phyloP scores from a whole-genome alignment of 2,113 vertebrate species.

The Pedetes capensis region DNA sequence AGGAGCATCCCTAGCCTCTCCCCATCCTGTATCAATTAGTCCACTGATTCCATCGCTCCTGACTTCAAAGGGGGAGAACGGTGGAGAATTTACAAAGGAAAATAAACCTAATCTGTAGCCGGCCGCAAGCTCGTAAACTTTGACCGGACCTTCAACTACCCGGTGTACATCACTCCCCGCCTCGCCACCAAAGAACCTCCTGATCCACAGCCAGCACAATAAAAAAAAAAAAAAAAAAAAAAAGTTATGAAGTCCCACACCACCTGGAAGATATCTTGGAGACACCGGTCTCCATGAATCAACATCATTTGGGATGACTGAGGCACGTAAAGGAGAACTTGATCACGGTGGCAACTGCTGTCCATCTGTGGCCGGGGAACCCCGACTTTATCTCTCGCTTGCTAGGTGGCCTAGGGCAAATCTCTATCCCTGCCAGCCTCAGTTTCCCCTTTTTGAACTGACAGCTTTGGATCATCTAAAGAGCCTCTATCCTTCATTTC shows the following conservation, averaged over 20 bases:
- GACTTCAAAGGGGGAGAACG: constrained; percentile 47
- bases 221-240: neutral
- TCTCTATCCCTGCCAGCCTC: neutral
- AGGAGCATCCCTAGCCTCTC: neutral
- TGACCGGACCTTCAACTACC: constrained; percentile 27
- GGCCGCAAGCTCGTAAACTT: constrained; percentile 47
- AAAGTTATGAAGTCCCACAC: neutral
- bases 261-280: constrained; percentile 38
- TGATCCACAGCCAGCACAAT: constrained; percentile 53
- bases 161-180: neutral
- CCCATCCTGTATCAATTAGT: constrained; percentile 54
- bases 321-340: too few relatives aligned
- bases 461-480: neutral
- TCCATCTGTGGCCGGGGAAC: rapidly evolving
- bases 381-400: too few relatives aligned
- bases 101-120: constrained; percentile 19
- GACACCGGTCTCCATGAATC: neutral
- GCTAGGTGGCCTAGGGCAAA: neutral
- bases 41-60: constrained; percentile 1
- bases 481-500: neutral
- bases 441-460: neutral
- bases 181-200: neutral
- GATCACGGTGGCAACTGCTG: neutral
- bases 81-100: constrained; percentile 51
- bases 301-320: neutral